A percentile compares a stretch with the other conserved stretches of the same genome.
Conservation (phyloP, 2,113 vertebrate species). For the Salvator merianae region DNA sequence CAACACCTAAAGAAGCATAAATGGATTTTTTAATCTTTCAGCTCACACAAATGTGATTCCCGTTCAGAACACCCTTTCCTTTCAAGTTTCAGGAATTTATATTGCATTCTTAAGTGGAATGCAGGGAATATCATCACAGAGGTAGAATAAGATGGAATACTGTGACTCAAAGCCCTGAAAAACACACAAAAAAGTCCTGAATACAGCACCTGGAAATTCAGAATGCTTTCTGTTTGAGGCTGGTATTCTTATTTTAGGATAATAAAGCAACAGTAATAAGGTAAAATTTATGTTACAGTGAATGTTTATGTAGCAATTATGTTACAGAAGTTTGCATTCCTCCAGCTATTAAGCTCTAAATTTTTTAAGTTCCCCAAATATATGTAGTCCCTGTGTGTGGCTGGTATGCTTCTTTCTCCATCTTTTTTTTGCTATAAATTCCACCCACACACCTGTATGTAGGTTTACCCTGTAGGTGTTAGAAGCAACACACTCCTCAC, state of each 20-base stretch:
- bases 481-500: not conserved
- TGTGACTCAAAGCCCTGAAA: constrained; percentile 20
- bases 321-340: constrained; percentile 32
- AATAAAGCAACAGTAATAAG: not conserved
- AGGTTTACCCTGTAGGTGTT: constrained; percentile 19
- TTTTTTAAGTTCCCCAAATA: constrained; percentile 56
- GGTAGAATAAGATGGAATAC: constrained; percentile 24
- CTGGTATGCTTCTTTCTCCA: constrained; percentile 52
- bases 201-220: constrained; percentile 9
- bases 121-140: constrained; percentile 11
- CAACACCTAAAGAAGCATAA: constrained; percentile 51
- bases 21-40: constrained; percentile 59
- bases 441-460: constrained; percentile 55
- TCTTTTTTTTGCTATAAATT: constrained; percentile 51
- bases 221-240: not conserved
- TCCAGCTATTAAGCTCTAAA: constrained; percentile 27
- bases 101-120: constrained; percentile 15
- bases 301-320: constrained; percentile 39
- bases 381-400: constrained; percentile 48
- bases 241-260: not conserved
- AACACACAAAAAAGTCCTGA: constrained; percentile 3
- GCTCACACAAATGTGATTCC: constrained; percentile 47
- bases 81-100: constrained; percentile 23
- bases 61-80: constrained; percentile 37
- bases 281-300: not conserved